A percentile compares a stretch with the other conserved stretches of the same genome.
These are phyloP conservation scores for Zaprionus vittiger DNA, from an alignment of 1,140 invertebrate species.

Conservation along the genomic window DNA sequence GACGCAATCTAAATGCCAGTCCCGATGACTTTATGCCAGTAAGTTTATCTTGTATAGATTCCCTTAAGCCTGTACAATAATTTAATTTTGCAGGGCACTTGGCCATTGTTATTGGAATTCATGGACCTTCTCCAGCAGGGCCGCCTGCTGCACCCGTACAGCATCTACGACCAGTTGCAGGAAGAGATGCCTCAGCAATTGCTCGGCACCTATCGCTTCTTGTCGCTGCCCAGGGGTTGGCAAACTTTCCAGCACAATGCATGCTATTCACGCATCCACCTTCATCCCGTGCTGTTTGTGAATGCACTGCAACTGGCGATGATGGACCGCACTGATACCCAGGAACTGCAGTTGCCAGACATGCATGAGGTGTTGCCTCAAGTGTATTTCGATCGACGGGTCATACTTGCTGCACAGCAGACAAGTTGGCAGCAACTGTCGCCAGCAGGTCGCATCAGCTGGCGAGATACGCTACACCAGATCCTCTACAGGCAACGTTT, in stretches of 20 bases:
- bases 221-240: constrained; percentile 87
- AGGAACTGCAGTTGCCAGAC: constrained; percentile 86
- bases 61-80: not conserved
- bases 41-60: not conserved
- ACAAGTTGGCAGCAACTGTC: constrained; percentile 54
- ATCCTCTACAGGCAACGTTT: not conserved
- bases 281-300: constrained; percentile 87
- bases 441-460: constrained; percentile 26
- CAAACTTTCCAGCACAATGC: constrained; percentile 87
- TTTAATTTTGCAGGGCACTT: constrained; percentile 38
- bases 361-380: constrained; percentile 87
- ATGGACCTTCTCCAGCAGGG: constrained; percentile 84
- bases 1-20: constrained; percentile 72
- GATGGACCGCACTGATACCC: constrained; percentile 85
- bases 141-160: constrained; percentile 61
- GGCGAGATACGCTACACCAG: constrained; percentile 37
- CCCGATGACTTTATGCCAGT: constrained; percentile 52
- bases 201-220: constrained; percentile 87
- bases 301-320: constrained; percentile 86
- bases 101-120: constrained; percentile 48
- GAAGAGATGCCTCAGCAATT: constrained; percentile 87
- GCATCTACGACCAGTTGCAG: constrained; percentile 84
- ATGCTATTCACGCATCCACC: constrained; percentile 85
- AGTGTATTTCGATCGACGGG: constrained; percentile 84
- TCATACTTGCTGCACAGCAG: constrained; percentile 48